Evolutionary conservation across 2,113 vertebrate genomes (phyloP), one percentile per base, ranked within the genome.

Genomic region (Ceratotherium simum): DNA sequence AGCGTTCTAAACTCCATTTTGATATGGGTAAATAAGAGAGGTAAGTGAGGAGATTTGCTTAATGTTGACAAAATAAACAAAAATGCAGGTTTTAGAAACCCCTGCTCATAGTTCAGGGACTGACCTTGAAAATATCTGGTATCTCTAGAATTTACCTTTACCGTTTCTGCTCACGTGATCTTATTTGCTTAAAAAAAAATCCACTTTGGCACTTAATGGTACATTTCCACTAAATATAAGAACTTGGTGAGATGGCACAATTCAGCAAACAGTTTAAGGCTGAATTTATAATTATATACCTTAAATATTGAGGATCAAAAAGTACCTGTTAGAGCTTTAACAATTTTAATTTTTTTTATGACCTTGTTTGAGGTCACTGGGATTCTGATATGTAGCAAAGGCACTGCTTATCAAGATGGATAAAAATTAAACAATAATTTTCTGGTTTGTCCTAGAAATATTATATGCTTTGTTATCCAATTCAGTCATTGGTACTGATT

Each of bases 301-400:
- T 48, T 51, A 90, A 58, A 23, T 78, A 86, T 2, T n/a, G 27
- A 80, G 69, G 31, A n/a, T 96, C 31, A 56, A 39, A 72, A 96
- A 33, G 33, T 54, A 67, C 6, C 8, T 48, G 1, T n/a, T 78
- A 54, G 69, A 93, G 9, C 31, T 48, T 87, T 91, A 54, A 65
- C 54, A 82, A n/a, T 72, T 93, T 67, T 33, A 73, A 18, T 82
- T 93, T 39, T 39, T 87, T 86, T 84, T 8, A 29, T 51, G 29
- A 36, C 6, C 4, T 96, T 46, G 31, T 93, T 90, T 69, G 33
- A 87, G 20, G 23, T 80, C 31, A 58, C 17, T 4, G 42, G 42
- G 42, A 78, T 83, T 97, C 54, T 89, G 42, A 54, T 91, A 23
- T 31, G 12, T 54, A 78, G 58, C 75, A 93, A 97, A 96, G 18